Conservation (phyloP, 2,888 invertebrate genomes). For the Ommatoiulus sabulosus region DNA sequence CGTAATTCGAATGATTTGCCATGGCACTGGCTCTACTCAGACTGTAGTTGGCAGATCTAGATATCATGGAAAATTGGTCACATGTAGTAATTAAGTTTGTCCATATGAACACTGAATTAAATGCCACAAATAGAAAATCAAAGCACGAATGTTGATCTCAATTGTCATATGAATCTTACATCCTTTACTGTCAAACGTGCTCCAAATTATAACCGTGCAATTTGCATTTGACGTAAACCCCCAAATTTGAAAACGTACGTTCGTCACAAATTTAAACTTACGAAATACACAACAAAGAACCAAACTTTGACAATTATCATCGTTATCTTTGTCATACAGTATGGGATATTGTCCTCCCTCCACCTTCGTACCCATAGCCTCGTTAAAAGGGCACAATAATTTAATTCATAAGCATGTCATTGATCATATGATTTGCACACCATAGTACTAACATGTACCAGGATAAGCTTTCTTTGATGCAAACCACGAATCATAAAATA, state of each 20-base stretch:
- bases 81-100: too few species aligned
- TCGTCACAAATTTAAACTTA: neutral
- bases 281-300: neutral
- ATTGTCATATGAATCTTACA: too few species aligned
- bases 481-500: neutral
- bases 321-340: neutral
- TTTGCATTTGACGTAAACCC: neutral
- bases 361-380: neutral
- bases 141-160: too few species aligned
- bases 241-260: neutral
- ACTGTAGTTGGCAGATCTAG: neutral
- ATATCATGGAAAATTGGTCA: too few species aligned
- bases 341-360: neutral
- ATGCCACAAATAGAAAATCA: too few species aligned
- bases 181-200: too few species aligned
- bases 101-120: too few species aligned
- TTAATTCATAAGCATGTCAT: neutral
- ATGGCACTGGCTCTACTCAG: neutral
- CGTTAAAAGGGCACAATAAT: neutral
- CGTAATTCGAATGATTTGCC: constrained; percentile 5
- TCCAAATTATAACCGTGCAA: too few species aligned
- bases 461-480: neutral
- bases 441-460: neutral
- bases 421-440: constrained; percentile 31
- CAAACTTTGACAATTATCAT: neutral